Evolutionary conservation across 1,140 invertebrate genomes (phyloP).

Genomic region (Drosophila bocki): DNA sequence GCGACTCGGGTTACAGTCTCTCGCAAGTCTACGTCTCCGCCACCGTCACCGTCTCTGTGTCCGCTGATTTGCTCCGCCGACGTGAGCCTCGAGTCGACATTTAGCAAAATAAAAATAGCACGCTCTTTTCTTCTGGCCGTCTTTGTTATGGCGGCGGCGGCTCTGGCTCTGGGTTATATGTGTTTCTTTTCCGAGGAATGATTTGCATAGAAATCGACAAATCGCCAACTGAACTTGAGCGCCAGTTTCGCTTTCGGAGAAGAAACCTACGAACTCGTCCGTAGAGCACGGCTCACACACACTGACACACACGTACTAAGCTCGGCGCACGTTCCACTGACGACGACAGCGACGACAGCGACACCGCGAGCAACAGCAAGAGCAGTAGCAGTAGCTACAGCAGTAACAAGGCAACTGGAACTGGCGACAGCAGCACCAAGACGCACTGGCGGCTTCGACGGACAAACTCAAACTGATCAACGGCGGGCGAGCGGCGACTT

Average conservation of each 20-base stretch:
- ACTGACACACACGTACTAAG: constrained; percentile 15
- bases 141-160: constrained; percentile 10
- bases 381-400: neutral
- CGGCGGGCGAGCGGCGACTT: constrained; percentile 53
- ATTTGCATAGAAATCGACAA: constrained; percentile 80
- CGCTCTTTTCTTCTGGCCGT: constrained; percentile 64
- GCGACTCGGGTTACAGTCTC: constrained; percentile 73
- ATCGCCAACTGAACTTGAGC: constrained; percentile 67
- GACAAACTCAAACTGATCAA: constrained; percentile 72
- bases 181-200: constrained; percentile 77
- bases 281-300: constrained; percentile 19
- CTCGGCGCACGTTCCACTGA: constrained; percentile 34
- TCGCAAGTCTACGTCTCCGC: constrained; percentile 52
- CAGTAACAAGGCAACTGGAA: constrained; percentile 9
- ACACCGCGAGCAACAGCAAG: neutral
- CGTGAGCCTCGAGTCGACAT: constrained; percentile 77
- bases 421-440: constrained; percentile 5
- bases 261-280: constrained; percentile 17
- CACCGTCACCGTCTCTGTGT: constrained; percentile 5
- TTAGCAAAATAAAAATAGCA: constrained; percentile 82
- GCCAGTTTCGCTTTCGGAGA: constrained; percentile 71
- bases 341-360: constrained; percentile 11
- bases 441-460: constrained; percentile 53
- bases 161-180: constrained; percentile 20
- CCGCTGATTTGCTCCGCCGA: constrained; percentile 32